Conservation (phyloP, 1,140 invertebrate species). For the Campoletis sonorensis region DNA sequence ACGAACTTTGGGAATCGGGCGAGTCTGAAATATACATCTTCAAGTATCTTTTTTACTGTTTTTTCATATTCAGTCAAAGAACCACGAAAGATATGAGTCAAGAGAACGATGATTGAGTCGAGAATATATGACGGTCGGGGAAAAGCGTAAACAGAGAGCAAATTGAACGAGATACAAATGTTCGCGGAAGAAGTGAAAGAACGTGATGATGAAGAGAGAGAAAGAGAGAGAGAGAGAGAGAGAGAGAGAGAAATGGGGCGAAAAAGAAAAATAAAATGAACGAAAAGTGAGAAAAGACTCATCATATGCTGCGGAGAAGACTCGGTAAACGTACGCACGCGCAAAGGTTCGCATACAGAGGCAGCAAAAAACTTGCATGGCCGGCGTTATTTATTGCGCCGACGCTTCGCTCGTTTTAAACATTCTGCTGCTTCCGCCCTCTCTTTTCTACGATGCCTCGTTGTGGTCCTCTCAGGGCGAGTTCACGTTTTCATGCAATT, state of each 20-base stretch:
- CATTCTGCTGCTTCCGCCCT: background rate
- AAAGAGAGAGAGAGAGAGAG: too few species aligned
- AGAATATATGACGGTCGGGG: background rate
- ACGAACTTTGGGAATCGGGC: background rate
- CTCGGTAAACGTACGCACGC: constrained; percentile 10
- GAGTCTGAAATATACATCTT: background rate
- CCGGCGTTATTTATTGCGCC: constrained; percentile 38
- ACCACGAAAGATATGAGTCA: background rate
- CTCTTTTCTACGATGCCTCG: constrained; percentile 18
- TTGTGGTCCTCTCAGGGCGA: constrained; percentile 8
- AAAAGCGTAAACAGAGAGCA: background rate
- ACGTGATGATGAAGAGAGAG: background rate
- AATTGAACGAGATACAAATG: background rate
- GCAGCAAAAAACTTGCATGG: constrained; percentile 40
- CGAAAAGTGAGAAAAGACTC: constrained; percentile 21
- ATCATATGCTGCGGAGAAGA: background rate
- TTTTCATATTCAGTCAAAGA: background rate
- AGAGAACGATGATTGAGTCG: constrained; percentile 10
- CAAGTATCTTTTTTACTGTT: background rate
- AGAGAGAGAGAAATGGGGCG: too few species aligned
- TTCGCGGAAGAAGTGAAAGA: background rate
- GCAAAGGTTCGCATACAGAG: background rate
- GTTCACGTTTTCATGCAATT: constrained; percentile 54
- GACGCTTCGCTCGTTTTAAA: constrained; percentile 13
- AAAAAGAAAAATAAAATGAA: background rate